These are phyloP conservation scores for Tarsius wallacei DNA, from an alignment of 2,797 vertebrate species.

Conservation along the genomic window DNA sequence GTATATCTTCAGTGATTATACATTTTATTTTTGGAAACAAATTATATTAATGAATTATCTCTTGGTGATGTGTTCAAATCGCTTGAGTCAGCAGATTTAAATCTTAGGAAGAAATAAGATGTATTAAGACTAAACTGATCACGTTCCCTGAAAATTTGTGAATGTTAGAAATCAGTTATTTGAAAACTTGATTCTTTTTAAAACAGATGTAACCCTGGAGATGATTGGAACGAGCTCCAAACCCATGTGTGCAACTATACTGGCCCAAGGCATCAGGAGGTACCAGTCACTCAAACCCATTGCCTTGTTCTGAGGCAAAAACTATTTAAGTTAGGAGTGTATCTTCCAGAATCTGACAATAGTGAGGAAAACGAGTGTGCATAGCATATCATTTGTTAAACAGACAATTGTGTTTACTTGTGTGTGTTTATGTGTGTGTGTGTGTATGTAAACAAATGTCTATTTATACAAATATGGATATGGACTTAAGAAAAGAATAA, in stretches of 20 bases:
- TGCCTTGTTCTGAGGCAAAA: background rate
- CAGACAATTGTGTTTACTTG: no score
- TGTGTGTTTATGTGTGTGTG: no score
- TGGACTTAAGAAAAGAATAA: background rate
- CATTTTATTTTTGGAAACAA: background rate
- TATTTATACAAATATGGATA: background rate
- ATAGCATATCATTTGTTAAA: background rate
- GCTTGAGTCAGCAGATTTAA: background rate
- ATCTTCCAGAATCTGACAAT: background rate
- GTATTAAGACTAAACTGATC: background rate
- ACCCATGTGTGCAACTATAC: background rate
- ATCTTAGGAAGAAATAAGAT: background rate
- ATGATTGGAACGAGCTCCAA: background rate
- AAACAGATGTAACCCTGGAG: background rate
- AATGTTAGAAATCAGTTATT: background rate
- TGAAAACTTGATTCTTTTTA: background rate
- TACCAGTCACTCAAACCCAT: background rate
- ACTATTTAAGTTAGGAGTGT: rapidly evolving
- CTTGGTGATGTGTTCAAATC: background rate
- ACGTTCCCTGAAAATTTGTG: background rate
- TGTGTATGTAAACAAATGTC: background rate
- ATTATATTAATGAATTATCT: background rate
- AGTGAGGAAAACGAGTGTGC: background rate
- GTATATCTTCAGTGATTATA: rapidly evolving
- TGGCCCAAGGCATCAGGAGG: background rate